These are phyloP conservation scores for Sinocyclocheilus maitianheensis DNA, from an alignment of 2,113 vertebrate species.

Conservation along the genomic window DNA sequence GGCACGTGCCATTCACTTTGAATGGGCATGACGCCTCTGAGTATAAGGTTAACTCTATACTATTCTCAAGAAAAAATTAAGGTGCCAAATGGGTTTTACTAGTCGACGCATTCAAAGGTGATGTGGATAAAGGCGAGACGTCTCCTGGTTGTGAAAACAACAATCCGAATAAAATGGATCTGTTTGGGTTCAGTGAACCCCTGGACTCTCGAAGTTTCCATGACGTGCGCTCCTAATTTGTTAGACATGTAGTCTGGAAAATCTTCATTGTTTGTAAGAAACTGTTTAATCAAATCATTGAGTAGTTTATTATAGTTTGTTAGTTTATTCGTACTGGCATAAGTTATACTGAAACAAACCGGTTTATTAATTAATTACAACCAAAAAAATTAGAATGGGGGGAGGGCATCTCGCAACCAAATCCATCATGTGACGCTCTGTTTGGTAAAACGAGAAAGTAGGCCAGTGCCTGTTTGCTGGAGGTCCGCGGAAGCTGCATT, in stretches of 20 bases:
- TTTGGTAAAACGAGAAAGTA: background rate
- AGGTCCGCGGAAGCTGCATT: background rate
- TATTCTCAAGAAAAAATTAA: background rate
- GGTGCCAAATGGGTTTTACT: background rate
- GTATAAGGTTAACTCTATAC: background rate
- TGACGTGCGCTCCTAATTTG: background rate
- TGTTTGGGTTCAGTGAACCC: background rate
- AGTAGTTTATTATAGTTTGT: background rate
- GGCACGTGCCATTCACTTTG: too few relatives aligned
- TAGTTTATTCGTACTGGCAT: background rate
- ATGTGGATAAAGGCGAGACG: background rate
- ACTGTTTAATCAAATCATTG: background rate
- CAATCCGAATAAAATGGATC: background rate
- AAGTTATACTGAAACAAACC: background rate
- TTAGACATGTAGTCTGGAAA: background rate
- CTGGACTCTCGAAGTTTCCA: background rate
- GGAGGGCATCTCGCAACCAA: slow-evolving; percentile 12
- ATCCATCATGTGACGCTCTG: background rate
- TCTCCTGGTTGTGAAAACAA: background rate
- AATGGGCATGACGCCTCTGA: too few relatives aligned
- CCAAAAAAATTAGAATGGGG: background rate
- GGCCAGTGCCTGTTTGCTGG: background rate
- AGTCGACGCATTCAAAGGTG: background rate
- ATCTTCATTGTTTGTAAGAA: background rate
- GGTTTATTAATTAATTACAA: background rate